phyloP scores from a whole-genome alignment of 2,888 invertebrate species.

The Tinea trinotella region DNA sequence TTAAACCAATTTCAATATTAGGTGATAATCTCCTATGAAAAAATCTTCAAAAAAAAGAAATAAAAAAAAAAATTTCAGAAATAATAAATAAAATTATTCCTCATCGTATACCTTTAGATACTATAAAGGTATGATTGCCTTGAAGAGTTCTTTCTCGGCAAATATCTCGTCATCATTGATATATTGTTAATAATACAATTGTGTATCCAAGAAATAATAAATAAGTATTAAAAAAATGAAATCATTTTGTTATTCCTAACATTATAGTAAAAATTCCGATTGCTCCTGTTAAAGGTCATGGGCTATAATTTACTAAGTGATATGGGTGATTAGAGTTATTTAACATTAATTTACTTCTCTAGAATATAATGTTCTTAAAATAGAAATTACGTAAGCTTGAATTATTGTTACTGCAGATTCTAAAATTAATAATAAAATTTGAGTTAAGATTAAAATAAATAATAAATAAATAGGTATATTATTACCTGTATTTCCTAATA shows the following conservation, averaged over 20 bases:
- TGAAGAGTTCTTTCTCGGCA: slow-evolving; percentile 78
- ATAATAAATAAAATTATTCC: no score
- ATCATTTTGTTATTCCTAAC: slow-evolving; percentile 74
- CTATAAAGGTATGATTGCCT: slow-evolving; percentile 73
- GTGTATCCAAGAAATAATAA: slow-evolving; percentile 61
- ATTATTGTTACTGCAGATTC: slow-evolving; percentile 75
- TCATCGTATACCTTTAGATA: slow-evolving; percentile 73
- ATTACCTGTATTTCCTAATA: slow-evolving; percentile 66
- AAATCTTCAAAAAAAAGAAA: slow-evolving; percentile 74
- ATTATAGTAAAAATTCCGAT: slow-evolving; percentile 71
- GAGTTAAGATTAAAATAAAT: slow-evolving; percentile 48
- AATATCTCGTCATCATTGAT: slow-evolving; percentile 81
- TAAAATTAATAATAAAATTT: slow-evolving; percentile 67
- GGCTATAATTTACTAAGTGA: slow-evolving; percentile 77
- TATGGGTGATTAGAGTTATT: no score
- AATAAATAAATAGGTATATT: slow-evolving; percentile 41
- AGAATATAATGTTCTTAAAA: slow-evolving; percentile 77
- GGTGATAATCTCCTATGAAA: no score
- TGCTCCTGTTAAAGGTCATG: slow-evolving; percentile 75
- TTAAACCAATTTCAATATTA: no score
- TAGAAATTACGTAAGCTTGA: slow-evolving; percentile 78
- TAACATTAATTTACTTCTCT: no score
- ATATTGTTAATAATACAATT: slow-evolving; percentile 64
- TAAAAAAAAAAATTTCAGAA: slow-evolving; percentile 76
- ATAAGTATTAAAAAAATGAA: slow-evolving; percentile 73